phyloP scores from a whole-genome alignment of 2,888 invertebrate species.

The Megaustenia siamemsis region DNA sequence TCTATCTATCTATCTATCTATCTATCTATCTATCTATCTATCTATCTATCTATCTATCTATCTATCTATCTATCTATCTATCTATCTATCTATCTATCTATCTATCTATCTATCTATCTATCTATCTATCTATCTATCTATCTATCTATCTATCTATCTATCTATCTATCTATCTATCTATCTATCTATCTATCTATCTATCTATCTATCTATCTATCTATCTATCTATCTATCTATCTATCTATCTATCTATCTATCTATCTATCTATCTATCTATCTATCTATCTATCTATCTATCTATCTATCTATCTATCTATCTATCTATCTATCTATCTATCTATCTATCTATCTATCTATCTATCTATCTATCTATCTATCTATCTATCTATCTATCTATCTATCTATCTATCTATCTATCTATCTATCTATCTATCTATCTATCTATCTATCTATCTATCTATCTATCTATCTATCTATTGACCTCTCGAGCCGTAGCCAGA shows the following conservation, averaged over 20 bases:
- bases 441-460: not conserved
- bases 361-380: not conserved
- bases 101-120: not conserved
- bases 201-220: slow-evolving; percentile 1
- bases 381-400: slow-evolving; percentile 2
- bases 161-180: slow-evolving; percentile 1
- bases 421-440: not conserved
- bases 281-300: slow-evolving; percentile 7
- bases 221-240: slow-evolving; percentile 1
- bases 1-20: too few relatives aligned
- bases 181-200: slow-evolving; percentile 1
- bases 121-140: not conserved
- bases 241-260: slow-evolving; percentile 1
- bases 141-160: slow-evolving; percentile 1
- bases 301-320: slow-evolving; percentile 7
- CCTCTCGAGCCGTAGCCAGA: not conserved
- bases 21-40: too few relatives aligned
- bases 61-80: not conserved
- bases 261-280: not conserved
- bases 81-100: not conserved
- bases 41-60: not conserved
- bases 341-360: slow-evolving; percentile 7
- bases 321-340: slow-evolving; percentile 7
- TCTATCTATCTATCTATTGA: not conserved
- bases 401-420: too few relatives aligned